Conservation (phyloP, 1,140 invertebrate genomes). For the Caenorhabditis brenneri region DNA sequence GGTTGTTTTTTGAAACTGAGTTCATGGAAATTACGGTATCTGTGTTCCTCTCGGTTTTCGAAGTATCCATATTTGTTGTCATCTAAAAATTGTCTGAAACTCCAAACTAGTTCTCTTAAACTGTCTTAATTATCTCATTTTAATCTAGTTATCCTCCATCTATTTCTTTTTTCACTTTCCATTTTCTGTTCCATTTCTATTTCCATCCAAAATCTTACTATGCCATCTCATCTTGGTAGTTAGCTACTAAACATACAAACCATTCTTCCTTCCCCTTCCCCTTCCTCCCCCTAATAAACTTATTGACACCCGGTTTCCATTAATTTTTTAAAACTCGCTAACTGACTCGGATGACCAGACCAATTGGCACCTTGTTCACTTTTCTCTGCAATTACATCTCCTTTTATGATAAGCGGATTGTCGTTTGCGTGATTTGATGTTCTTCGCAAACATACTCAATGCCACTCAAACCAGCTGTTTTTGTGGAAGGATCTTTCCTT, state of each 20-base stretch:
- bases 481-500: background rate
- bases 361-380: background rate
- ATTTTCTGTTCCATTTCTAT: background rate
- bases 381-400: background rate
- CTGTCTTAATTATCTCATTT: no score
- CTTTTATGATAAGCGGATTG: conserved; percentile 5
- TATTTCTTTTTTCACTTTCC: background rate
- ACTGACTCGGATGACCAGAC: background rate
- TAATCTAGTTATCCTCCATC: background rate
- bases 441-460: background rate
- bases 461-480: conserved; percentile 35
- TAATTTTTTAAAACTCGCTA: background rate
- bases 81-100: no score
- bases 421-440: background rate
- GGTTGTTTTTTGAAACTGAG: no score
- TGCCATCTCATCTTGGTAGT: background rate
- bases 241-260: background rate
- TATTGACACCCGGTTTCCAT: background rate
- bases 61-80: no score
- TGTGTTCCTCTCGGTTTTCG: no score
- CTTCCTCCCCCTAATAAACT: background rate
- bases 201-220: conserved; percentile 15
- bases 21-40: no score
- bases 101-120: no score
- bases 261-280: background rate